Base-by-base conservation (phyloP, 1,140 invertebrate species). In the Muscidifurax raptorellus region DNA sequence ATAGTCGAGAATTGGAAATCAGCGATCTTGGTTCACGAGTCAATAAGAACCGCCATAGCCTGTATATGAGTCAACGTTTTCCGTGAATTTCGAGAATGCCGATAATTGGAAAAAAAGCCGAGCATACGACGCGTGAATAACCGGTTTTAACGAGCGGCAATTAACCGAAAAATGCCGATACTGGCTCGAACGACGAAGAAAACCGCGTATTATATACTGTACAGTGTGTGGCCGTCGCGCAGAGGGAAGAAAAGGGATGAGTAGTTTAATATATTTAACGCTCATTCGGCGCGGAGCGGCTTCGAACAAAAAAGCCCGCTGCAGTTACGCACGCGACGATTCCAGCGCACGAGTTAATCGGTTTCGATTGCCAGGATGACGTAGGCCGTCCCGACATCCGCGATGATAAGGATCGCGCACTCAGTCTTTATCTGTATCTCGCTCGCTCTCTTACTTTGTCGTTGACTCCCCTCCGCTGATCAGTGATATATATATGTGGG, bases 341-440 rank as follows among this genome's bases (percentile, higher is more conserved):
- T 52, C 52, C 52, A n/a, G 5, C 22, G 13, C 15, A 15, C n/a
- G 82, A 79, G 76, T 80, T 84, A 84, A 84, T 84, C 67, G 83
- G 77, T 84, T 84, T 80, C 83, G 83, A 80, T 79, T 84, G 77
- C 83, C 13, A 22, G 67, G 32, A 79, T 80, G 69, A 80, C 77
- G 67, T 36, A 75, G 30, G 10, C 67, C 71, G 28, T 22, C 15
- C n/a, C 36, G 25, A 64, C 71, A 75, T 74, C 67, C 76, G 75
- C 40, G 44, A 59, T 32, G 83, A 84, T 84, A 79, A 84, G 76
- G 30, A 84, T 84, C 83, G 74, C 44, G 66, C 67, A 40, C 67
- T 27, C 80, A 67, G 40, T 44, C 66, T 22, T 22, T n/a, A 75
- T n/a, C 72, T n/a, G 22, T 75, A 40, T 30, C 36, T 69, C 64